phyloP scores from a whole-genome alignment of 2,797 vertebrate genomes.

The Etheostoma nigrum region DNA sequence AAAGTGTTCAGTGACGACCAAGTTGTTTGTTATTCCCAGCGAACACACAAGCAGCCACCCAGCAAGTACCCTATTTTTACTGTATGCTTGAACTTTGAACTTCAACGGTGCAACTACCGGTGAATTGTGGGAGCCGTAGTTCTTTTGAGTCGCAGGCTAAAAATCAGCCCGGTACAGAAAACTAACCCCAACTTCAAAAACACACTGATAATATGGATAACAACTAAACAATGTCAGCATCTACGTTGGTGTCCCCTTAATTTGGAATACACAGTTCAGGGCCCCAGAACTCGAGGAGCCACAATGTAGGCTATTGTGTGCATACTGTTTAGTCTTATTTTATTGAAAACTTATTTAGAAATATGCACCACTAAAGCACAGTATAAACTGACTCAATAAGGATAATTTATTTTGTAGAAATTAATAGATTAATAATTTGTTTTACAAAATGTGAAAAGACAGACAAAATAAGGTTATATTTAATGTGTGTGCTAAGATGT shows the following conservation, averaged over 20 bases:
- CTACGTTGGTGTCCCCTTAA: background rate
- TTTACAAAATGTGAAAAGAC: background rate
- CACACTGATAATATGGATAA: background rate
- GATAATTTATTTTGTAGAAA: background rate
- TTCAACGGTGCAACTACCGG: slow-evolving; percentile 22
- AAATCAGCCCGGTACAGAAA: background rate
- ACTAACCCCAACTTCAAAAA: background rate
- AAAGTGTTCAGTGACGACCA: slow-evolving; percentile 10
- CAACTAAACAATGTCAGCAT: background rate
- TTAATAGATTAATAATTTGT: background rate
- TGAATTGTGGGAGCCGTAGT: slow-evolving; percentile 79
- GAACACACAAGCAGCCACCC: slow-evolving; percentile 52
- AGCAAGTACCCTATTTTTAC: slow-evolving; percentile 76
- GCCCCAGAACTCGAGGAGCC: background rate
- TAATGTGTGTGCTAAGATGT: background rate
- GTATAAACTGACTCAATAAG: background rate
- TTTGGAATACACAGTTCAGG: no score
- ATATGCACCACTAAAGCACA: background rate
- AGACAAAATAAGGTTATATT: background rate
- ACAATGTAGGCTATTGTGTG: no score
- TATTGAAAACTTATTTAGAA: background rate
- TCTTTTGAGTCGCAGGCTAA: background rate
- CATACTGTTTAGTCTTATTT: background rate
- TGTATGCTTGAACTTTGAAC: slow-evolving; percentile 80
- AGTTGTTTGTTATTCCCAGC: slow-evolving; percentile 51